phyloP scores from a whole-genome alignment of 2,888 invertebrate genomes.

The Arenicola marina region DNA sequence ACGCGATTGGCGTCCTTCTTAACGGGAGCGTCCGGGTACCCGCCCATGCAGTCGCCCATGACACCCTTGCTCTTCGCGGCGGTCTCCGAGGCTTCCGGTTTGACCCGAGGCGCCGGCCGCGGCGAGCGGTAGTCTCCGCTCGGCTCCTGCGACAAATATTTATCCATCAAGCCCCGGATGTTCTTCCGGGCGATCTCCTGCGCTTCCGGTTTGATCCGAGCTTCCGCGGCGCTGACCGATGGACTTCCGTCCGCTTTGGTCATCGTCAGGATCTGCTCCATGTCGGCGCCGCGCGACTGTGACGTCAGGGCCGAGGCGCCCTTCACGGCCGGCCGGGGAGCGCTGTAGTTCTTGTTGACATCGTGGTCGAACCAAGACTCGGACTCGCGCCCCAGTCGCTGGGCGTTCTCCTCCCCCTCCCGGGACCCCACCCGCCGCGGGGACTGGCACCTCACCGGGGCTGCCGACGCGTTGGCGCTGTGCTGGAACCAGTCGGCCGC shows the following conservation, averaged over 20 bases:
- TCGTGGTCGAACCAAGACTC: slow-evolving; percentile 32
- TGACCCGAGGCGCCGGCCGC: slow-evolving; percentile 17
- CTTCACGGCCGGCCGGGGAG: neutral
- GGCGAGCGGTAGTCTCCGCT: slow-evolving; percentile 9
- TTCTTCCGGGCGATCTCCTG: slow-evolving; percentile 27
- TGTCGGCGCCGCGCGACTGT: slow-evolving; percentile 12
- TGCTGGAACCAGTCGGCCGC: slow-evolving; percentile 32
- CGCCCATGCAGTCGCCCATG: slow-evolving; percentile 32
- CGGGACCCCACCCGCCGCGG: slow-evolving; percentile 13
- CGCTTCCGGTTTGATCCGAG: slow-evolving; percentile 34
- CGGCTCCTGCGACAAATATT: slow-evolving; percentile 22
- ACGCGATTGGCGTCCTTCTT: slow-evolving; percentile 21
- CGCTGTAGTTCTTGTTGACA: slow-evolving; percentile 27
- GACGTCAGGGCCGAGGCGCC: neutral
- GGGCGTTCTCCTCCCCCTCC: slow-evolving; percentile 28
- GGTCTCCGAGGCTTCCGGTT: slow-evolving; percentile 31
- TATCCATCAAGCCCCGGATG: slow-evolving; percentile 31
- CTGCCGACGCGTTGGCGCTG: slow-evolving; percentile 3
- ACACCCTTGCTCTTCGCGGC: slow-evolving; percentile 26
- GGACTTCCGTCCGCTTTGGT: neutral
- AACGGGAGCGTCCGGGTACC: slow-evolving; percentile 25
- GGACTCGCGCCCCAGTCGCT: slow-evolving; percentile 18
- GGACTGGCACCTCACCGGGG: neutral
- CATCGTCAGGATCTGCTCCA: slow-evolving; percentile 9
- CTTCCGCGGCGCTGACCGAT: neutral